Conservation (phyloP, 2,888 invertebrate genomes). For the Plebejus argus region DNA sequence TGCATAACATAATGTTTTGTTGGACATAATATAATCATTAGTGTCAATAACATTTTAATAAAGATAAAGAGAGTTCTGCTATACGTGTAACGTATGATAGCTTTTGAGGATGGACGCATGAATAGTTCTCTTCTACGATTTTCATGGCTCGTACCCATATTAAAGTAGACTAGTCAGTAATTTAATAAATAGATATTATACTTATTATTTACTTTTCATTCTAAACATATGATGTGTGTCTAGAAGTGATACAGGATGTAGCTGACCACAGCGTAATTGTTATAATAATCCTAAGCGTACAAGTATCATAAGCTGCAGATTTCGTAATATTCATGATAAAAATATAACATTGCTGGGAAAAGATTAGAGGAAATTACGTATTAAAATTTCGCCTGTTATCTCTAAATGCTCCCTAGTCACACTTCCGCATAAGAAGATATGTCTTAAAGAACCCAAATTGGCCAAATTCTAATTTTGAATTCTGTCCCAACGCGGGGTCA, state of each 20-base stretch:
- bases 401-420: slow-evolving; percentile 13
- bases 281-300: not conserved
- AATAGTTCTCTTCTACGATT: no score
- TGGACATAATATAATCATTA: not conserved
- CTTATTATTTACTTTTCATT: no score
- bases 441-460: slow-evolving; percentile 43
- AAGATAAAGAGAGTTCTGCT: no score
- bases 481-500: slow-evolving; percentile 47
- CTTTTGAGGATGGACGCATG: no score
- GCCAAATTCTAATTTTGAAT: slow-evolving; percentile 51
- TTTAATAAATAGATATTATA: no score
- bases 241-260: no score
- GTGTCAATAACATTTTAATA: no score
- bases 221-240: no score
- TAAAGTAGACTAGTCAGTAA: no score
- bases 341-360: not conserved
- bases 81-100: no score
- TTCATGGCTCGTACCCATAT: no score
- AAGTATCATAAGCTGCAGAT: not conserved
- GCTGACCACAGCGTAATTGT: no score
- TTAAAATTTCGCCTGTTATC: slow-evolving; percentile 15
- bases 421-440: slow-evolving; percentile 23
- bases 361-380: not conserved
- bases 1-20: not conserved
- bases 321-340: not conserved